phyloP scores from a whole-genome alignment of 1,140 invertebrate species.

The Protaetia brevitarsis region DNA sequence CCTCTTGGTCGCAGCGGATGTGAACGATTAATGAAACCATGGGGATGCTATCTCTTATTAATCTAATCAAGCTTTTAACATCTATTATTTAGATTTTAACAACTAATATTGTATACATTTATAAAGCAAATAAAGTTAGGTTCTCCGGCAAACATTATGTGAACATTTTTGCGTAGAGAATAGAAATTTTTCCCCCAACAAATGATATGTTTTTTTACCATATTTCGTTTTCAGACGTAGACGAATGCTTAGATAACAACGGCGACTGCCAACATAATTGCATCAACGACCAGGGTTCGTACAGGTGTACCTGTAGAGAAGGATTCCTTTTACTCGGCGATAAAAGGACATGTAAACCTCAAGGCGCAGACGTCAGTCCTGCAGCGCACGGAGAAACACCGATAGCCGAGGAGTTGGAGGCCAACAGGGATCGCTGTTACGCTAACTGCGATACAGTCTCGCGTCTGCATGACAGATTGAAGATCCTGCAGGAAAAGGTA shows the following conservation, averaged over 20 bases:
- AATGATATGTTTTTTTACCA: neutral
- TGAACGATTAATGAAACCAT: no score
- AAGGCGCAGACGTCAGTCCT: slow-evolving; percentile 26
- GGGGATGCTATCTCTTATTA: no score
- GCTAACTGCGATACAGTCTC: slow-evolving; percentile 59
- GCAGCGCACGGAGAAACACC: slow-evolving; percentile 32
- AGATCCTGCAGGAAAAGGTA: slow-evolving; percentile 55
- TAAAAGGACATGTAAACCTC: slow-evolving; percentile 57
- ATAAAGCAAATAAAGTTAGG: no score
- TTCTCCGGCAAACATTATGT: no score
- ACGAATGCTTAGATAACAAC: slow-evolving; percentile 65
- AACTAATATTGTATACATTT: no score
- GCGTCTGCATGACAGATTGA: slow-evolving; percentile 56
- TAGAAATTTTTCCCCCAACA: no score
- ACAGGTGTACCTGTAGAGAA: slow-evolving; percentile 55
- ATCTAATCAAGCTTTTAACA: no score
- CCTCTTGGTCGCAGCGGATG: no score
- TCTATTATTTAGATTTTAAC: no score
- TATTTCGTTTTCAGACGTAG: slow-evolving; percentile 56
- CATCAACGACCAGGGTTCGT: slow-evolving; percentile 58
- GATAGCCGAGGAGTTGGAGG: slow-evolving; percentile 46
- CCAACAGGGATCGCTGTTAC: slow-evolving; percentile 53
- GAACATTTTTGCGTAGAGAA: no score
- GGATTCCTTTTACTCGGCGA: slow-evolving; percentile 56
- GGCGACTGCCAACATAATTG: slow-evolving; percentile 61